Evolutionary conservation across 2,888 invertebrate species (phyloP).

Genomic region (Pyrochroa serraticornis): DNA sequence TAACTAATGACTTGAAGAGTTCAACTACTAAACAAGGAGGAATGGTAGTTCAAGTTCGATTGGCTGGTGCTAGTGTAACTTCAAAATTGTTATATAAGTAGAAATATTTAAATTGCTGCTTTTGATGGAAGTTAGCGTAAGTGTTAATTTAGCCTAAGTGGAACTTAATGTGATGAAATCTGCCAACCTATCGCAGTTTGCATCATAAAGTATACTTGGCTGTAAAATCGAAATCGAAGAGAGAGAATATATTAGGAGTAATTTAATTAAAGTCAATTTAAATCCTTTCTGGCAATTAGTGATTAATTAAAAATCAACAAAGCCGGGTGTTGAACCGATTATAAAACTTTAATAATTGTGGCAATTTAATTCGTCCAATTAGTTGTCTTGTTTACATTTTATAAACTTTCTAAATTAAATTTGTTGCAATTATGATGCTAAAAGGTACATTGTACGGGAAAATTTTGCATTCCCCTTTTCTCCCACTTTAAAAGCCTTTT

Average conservation of each 20-base stretch:
- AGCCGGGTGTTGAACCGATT: background rate
- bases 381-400: slow-evolving; percentile 24
- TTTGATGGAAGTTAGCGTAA: too few relatives aligned
- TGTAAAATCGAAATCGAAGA: too few relatives aligned
- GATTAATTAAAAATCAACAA: background rate
- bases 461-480: slow-evolving; percentile 30
- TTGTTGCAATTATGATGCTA: slow-evolving; percentile 26
- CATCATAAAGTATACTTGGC: too few relatives aligned
- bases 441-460: slow-evolving; percentile 26
- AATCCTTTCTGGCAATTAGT: background rate
- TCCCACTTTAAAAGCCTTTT: slow-evolving; percentile 20
- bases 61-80: background rate
- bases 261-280: background rate
- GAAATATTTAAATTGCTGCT: too few relatives aligned
- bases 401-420: slow-evolving; percentile 30
- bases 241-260: background rate
- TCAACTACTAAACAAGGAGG: background rate
- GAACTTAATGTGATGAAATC: too few relatives aligned
- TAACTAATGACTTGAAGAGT: background rate
- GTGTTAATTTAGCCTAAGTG: too few relatives aligned
- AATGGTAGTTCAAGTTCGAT: background rate
- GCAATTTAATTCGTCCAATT: slow-evolving; percentile 17
- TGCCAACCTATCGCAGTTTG: too few relatives aligned
- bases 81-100: too few relatives aligned
- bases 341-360: slow-evolving; percentile 10